Evolutionary conservation across 2,888 invertebrate species (phyloP).

Genomic region (Ectobius pallidus): DNA sequence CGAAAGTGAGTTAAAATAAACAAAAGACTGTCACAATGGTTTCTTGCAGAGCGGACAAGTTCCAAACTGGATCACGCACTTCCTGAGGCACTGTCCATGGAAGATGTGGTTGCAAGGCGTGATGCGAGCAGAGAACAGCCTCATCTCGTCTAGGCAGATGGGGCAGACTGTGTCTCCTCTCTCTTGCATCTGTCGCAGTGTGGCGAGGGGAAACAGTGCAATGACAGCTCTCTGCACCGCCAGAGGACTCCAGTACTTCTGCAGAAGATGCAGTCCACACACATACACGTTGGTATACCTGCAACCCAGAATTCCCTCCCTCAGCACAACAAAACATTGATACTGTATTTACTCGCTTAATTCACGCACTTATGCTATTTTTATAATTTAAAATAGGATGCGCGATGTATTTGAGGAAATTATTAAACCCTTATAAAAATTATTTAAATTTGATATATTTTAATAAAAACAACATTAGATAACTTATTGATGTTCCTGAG

Average conservation of each 20-base stretch:
- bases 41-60: slow-evolving; percentile 45
- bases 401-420: too few species aligned
- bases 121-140: slow-evolving; percentile 32
- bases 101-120: slow-evolving; percentile 41
- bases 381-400: too few species aligned
- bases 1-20: too few species aligned
- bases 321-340: too few species aligned
- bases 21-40: slow-evolving; percentile 17
- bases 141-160: slow-evolving; percentile 41
- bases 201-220: slow-evolving; percentile 34
- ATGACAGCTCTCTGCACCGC: slow-evolving; percentile 26
- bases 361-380: too few species aligned
- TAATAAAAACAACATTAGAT: too few species aligned
- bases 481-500: too few species aligned
- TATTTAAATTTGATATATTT: too few species aligned
- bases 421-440: too few species aligned
- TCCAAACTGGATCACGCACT: slow-evolving; percentile 42
- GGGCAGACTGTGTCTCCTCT: slow-evolving; percentile 35
- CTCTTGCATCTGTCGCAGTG: slow-evolving; percentile 26
- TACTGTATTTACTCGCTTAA: too few species aligned
- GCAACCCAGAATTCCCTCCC: background rate
- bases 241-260: slow-evolving; percentile 41
- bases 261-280: slow-evolving; percentile 33
- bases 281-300: slow-evolving; percentile 44
- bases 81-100: slow-evolving; percentile 38